These are phyloP conservation scores for Glareola pratincola DNA, from an alignment of 2,113 vertebrate species.

Conservation along the genomic window DNA sequence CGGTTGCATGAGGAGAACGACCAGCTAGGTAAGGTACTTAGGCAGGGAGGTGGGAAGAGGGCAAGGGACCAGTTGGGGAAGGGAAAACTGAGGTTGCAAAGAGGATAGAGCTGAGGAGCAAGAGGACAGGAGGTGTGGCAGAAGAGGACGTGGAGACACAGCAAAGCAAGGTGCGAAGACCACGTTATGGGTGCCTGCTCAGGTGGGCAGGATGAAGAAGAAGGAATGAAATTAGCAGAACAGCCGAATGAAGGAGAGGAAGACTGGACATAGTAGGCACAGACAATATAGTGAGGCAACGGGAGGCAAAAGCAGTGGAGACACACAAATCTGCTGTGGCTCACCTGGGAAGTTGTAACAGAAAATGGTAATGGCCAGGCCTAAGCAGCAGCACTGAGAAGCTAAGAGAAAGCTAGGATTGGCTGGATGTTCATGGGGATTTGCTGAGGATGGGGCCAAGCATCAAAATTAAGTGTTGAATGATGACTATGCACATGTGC, in stretches of 20 bases:
- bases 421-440: not conserved
- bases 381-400: not conserved
- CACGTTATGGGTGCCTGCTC: not conserved
- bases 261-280: not conserved
- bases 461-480: not conserved
- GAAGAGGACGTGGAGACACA: not conserved
- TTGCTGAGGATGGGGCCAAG: not conserved
- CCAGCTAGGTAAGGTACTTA: not conserved
- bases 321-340: fast-evolving
- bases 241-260: not conserved
- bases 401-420: not conserved
- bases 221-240: not conserved
- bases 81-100: not conserved
- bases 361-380: not conserved
- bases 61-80: not conserved
- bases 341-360: not conserved
- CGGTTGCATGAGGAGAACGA: not conserved
- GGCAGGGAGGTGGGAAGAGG: not conserved
- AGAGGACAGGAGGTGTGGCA: fast-evolving
- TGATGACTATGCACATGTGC: not conserved
- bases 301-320: not conserved
- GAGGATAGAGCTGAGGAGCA: not conserved
- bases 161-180: fast-evolving
- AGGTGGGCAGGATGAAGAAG: not conserved
- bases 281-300: not conserved